Percentiles rank a stretch among this genome's conserved stretches.
Evolutionary conservation across 1,140 invertebrate species (phyloP).

Genomic region (Nomia melanderi): DNA sequence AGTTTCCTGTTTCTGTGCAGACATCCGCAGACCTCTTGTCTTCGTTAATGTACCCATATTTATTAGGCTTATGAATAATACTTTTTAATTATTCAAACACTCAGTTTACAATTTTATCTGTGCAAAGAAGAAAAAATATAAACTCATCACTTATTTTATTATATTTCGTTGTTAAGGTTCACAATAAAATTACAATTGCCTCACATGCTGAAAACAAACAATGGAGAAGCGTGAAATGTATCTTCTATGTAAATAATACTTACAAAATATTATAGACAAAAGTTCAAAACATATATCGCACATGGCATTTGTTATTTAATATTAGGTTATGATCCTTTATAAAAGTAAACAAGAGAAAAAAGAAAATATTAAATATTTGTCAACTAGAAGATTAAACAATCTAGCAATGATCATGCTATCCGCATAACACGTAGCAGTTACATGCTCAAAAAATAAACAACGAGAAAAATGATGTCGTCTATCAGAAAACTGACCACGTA

Average conservation of each 20-base stretch:
- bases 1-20: slow-evolving; percentile 96
- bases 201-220: slow-evolving; percentile 8
- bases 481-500: slow-evolving; percentile 55
- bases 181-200: background rate
- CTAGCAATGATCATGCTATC: background rate
- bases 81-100: slow-evolving; percentile 4
- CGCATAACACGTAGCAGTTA: background rate
- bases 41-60: slow-evolving; percentile 74
- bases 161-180: no score
- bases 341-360: background rate
- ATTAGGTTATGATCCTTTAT: slow-evolving; percentile 14
- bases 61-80: background rate
- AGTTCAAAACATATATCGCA: background rate
- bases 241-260: background rate
- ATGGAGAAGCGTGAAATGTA: background rate
- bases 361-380: background rate
- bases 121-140: background rate
- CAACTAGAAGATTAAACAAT: background rate
- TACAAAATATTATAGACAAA: background rate
- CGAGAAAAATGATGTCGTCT: background rate
- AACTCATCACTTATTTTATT: background rate
- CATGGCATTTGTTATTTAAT: slow-evolving; percentile 14
- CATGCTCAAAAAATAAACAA: background rate
- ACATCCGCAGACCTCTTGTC: slow-evolving; percentile 81
- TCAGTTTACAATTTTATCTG: slow-evolving; percentile 17